Percentiles rank a stretch among this genome's conserved stretches.
Evolutionary conservation across 2,888 invertebrate genomes (phyloP).

Genomic region (Odontocolon sp.): DNA sequence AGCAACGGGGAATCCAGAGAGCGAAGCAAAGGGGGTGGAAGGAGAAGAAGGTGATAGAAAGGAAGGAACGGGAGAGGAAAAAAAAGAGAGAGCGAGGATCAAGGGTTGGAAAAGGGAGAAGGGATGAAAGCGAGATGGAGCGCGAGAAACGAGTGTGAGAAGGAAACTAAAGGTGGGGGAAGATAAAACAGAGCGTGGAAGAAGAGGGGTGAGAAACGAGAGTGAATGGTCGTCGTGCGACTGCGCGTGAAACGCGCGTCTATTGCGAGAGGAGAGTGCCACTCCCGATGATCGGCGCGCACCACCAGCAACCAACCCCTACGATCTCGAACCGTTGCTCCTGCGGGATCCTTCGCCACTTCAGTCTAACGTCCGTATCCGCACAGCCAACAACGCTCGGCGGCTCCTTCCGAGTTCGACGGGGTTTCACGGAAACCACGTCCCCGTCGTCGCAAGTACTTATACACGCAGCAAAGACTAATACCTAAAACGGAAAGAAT

Average conservation of each 20-base stretch:
- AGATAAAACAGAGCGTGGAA: no score
- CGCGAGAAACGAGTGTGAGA: background rate
- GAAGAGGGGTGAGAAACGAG: constrained; percentile 14
- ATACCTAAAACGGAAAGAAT: no score
- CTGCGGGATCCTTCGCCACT: constrained; percentile 70
- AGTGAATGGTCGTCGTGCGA: constrained; percentile 35
- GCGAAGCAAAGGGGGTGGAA: no score
- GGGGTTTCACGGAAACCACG: constrained; percentile 6
- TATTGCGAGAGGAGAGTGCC: constrained; percentile 63
- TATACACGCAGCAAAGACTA: no score
- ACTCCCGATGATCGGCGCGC: constrained; percentile 65
- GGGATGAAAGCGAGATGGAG: constrained; percentile 5
- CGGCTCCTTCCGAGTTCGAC: constrained; percentile 35
- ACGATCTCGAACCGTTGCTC: constrained; percentile 65
- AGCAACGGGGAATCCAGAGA: no score
- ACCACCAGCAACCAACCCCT: constrained; percentile 66
- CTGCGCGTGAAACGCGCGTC: constrained; percentile 62
- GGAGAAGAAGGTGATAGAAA: background rate
- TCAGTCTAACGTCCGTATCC: constrained; percentile 79
- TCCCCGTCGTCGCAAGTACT: background rate
- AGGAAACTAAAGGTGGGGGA: background rate
- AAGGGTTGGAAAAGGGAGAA: no score
- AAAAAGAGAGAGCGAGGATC: background rate
- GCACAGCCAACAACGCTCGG: constrained; percentile 74
- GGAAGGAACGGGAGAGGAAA: background rate